Conservation (phyloP, 2,888 invertebrate genomes). For the Dolomedes plantarius region DNA sequence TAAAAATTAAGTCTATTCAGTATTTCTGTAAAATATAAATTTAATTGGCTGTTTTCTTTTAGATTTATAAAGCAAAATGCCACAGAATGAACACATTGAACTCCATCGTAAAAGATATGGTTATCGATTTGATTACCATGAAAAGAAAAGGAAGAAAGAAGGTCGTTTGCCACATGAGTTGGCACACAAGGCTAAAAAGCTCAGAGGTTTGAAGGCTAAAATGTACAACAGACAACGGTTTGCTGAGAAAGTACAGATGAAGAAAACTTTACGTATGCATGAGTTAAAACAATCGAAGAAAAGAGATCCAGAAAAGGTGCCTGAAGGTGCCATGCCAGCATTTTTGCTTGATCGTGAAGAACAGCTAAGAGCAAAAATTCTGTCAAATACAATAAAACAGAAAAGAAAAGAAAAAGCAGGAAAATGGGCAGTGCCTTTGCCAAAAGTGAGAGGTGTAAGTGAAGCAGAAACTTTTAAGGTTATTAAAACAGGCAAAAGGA, state of each 20-base stretch:
- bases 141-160: conserved; percentile 95
- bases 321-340: conserved; percentile 94
- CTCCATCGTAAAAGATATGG: conserved; percentile 97
- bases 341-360: conserved; percentile 98
- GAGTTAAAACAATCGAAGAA: conserved; percentile 94
- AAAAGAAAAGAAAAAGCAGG: conserved; percentile 99
- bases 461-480: conserved; percentile 98
- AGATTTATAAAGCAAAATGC: conserved; percentile 81
- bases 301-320: conserved; percentile 85
- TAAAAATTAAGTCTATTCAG: too few species aligned
- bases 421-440: conserved; percentile 99
- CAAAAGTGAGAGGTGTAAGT: conserved; percentile 96
- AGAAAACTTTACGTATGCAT: conserved; percentile 97
- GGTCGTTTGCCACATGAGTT: conserved; percentile 95
- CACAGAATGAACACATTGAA: conserved; percentile 99
- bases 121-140: conserved; percentile 97
- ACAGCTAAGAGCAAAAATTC: conserved; percentile 93
- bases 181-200: conserved; percentile 91
- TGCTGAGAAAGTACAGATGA: conserved; percentile 99
- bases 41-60: conserved; percentile 18
- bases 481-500: conserved; percentile 91
- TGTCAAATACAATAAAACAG: conserved; percentile 99
- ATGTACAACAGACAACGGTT: conserved; percentile 96
- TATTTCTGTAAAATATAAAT: too few species aligned
- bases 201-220: conserved; percentile 98